Base-by-base conservation (phyloP, 2,797 vertebrate species). In the Cynopterus sphinx region DNA sequence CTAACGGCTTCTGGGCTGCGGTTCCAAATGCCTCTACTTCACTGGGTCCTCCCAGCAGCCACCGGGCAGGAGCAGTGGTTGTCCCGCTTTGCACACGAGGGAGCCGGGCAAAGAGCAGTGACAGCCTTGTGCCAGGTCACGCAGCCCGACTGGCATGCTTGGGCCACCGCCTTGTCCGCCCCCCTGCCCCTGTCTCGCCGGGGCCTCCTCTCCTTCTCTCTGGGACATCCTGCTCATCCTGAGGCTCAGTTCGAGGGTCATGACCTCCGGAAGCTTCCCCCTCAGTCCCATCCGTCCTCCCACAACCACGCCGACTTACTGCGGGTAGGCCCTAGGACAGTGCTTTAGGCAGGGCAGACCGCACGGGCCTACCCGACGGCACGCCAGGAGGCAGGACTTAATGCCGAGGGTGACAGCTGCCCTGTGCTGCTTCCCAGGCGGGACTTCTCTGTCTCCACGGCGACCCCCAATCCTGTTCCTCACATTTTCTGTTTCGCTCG, bases 101-200 rank as follows among this genome's bases (percentile, higher is more conserved):
- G 46, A 71, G 61, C 53, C 4, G 24, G 51, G 49, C 43, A 8
- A 33, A 73, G 65, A 33, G 36, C 11, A 9, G 51, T 9, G 9
- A 61, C n/a, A 65, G 49, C 49, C 28, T 46, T 36, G 12, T 3
- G 57, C 36, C 49, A 46, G 36, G 63, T 26, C 49, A 57, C 2
- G 2, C 36, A 33, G 75, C 33, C 55, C 36, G 55, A 22, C 39
- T 22, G 11, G 21, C 8, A 10, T 87, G 43, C 57, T 24, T 17
- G 46, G 67, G 31, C 17, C 19, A 12, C 4, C 8, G 9, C 19
- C 4, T 57, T 19, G 13, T 65, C 24, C 19, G 3, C 75, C 17
- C 24, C 22, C 31, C 53, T 1, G 5, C 9, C 31, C 65, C 4
- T 2, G 51, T 13, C 31, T 11, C 21, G 9, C 6, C 0, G 36